These are phyloP conservation scores for mouse (Mus musculus) DNA, from an alignment of 2,113 vertebrate genomes.

Conservation along the genomic window GRCm39 chr2:78139001-78139500, in stretches of 20 bases:
- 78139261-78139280: no score
- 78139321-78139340: no score
- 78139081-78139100: neutral
- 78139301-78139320: no score
- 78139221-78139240: no score
- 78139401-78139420: neutral
- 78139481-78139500: neutral
- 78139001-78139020: neutral
- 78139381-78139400: slow-evolving; percentile 19
- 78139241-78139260: no score
- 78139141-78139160: neutral
- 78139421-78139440: neutral
- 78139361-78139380: neutral
- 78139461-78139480: neutral
- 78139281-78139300: no score
- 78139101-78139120: neutral
- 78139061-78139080: neutral
- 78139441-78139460: neutral
- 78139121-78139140: neutral
- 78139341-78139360: no score
- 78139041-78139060: neutral
- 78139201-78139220: no score
- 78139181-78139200: neutral
- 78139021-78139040: neutral
- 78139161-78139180: neutral